Evolutionary conservation across 2,888 invertebrate genomes (phyloP).

Genomic region (Hermaeophaga mercurialis): DNA sequence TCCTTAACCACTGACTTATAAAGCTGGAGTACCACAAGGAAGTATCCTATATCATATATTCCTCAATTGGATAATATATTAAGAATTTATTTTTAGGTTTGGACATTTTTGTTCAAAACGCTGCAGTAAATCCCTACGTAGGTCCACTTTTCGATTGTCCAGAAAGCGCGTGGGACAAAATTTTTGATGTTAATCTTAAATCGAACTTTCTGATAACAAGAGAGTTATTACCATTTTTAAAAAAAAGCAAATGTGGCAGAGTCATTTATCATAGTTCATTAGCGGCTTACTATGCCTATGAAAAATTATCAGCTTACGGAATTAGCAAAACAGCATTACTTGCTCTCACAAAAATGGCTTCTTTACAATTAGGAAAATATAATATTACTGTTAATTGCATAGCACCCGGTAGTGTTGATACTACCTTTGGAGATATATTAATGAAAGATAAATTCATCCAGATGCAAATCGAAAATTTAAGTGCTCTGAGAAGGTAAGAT

Average conservation of each 20-base stretch:
- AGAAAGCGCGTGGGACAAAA: constrained; percentile 91
- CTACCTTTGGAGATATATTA: constrained; percentile 82
- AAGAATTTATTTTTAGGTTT: constrained; percentile 87
- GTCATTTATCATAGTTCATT: not conserved
- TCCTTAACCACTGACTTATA: too few species aligned
- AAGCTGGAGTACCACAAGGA: too few species aligned
- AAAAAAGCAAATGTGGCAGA: constrained; percentile 64
- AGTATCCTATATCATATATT: too few species aligned
- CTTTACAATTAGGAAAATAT: constrained; percentile 73
- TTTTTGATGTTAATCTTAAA: constrained; percentile 95
- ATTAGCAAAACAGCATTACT: constrained; percentile 92
- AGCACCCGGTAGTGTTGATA: constrained; percentile 89
- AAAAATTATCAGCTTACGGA: constrained; percentile 68
- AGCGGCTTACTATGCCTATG: not conserved
- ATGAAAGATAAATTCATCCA: constrained; percentile 32
- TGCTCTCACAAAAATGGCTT: constrained; percentile 83
- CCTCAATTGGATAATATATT: too few species aligned
- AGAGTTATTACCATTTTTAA: constrained; percentile 82
- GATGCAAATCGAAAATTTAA: not conserved
- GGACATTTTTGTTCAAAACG: constrained; percentile 94
- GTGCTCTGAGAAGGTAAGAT: not conserved
- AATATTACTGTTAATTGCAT: constrained; percentile 92
- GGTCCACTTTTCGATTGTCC: constrained; percentile 75
- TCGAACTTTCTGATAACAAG: constrained; percentile 84
- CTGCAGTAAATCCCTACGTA: constrained; percentile 86